Conservation (phyloP, 2,113 vertebrate genomes). For the Collichthys lucidus region DNA sequence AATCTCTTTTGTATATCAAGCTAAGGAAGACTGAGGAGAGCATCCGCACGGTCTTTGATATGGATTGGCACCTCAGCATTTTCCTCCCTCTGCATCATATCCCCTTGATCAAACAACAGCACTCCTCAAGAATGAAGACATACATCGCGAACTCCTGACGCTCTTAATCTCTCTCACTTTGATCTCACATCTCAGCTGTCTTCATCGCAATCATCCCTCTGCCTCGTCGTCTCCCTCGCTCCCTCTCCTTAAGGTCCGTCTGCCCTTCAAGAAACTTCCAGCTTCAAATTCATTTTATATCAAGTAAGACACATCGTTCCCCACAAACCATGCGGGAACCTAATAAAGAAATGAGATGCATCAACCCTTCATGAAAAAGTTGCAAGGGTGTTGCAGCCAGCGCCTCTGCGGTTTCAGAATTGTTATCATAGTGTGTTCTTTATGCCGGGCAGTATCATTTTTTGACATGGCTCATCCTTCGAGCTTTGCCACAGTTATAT, state of each 20-base stretch:
- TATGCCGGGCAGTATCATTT: not conserved
- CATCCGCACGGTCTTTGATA: slow-evolving; percentile 41
- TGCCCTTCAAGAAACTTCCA: slow-evolving; percentile 67
- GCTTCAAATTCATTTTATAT: slow-evolving; percentile 46
- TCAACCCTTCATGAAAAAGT: slow-evolving; percentile 24
- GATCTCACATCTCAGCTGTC: slow-evolving; percentile 59
- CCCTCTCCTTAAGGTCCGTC: slow-evolving; percentile 37
- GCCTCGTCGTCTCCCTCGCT: slow-evolving; percentile 6
- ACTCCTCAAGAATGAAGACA: slow-evolving; percentile 63
- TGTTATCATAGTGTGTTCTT: not conserved
- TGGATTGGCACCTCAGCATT: slow-evolving; percentile 54
- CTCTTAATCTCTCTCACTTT: slow-evolving; percentile 70
- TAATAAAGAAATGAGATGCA: not conserved
- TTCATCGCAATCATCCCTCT: slow-evolving; percentile 54
- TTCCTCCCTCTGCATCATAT: slow-evolving; percentile 49
- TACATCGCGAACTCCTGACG: slow-evolving; percentile 57
- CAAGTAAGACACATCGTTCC: not conserved
- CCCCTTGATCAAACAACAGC: slow-evolving; percentile 73
- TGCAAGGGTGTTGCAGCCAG: slow-evolving; percentile 16
- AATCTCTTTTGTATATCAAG: slow-evolving; percentile 28
- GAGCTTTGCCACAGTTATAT: not conserved
- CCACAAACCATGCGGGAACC: slow-evolving; percentile 11
- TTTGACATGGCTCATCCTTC: slow-evolving; percentile 10
- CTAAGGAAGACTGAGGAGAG: slow-evolving; percentile 31
- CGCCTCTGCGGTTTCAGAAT: not conserved